Base-by-base conservation (phyloP, 2,888 invertebrate species). In the Neoscelio sp. region DNA sequence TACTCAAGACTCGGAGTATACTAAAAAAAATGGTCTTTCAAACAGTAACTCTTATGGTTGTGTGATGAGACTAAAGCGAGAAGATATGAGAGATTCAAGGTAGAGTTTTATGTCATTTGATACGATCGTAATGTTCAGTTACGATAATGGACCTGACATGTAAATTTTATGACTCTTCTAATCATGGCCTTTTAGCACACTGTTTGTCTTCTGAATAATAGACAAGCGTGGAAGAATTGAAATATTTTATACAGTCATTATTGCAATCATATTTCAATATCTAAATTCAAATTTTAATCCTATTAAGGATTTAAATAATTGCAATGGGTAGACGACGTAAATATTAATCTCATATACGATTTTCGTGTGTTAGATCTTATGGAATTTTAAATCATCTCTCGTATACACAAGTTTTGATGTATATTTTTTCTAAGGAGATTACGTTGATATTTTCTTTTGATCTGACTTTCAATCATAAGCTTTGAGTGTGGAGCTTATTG, bases 11-110 rank as follows among this genome's bases (percentile, higher is more conserved):
- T 35, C 40, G 17, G 46, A 73, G 73, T 62, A 48, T 79, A 75
- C 54, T 71, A 71, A 70, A 79, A 75, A 76, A 75, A 67, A 52
- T 52, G 48, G 65, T 71, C 65, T 67, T 75, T 67, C 75, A 70
- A 78, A 78, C 74, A 74, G 74, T 65, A 40, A 75, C 75, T 75
- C 75, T 71, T 74, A 74, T 56, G 68, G 58, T 44, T 65, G 50
- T 58, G 42, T 65, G 75, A 65, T 60, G 71, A 70, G 64, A 60
- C 52, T 75, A 54, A 15, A 35, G 58, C 42, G 23, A 38, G 23
- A 60, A 79, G 70, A 67, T 71, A 56, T 48, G 70, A 79, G 50
- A 65, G 65, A 44, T 71, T 78, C 12, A 50, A 46, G 30, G 30
- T 44, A n/a, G 40, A 65, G 46, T 68, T 73, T 78, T 60, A 58